Percentiles rank a stretch among this genome's conserved stretches.
Evolutionary conservation across 1,140 invertebrate genomes (phyloP).

Genomic region (Bombus breviceps): DNA sequence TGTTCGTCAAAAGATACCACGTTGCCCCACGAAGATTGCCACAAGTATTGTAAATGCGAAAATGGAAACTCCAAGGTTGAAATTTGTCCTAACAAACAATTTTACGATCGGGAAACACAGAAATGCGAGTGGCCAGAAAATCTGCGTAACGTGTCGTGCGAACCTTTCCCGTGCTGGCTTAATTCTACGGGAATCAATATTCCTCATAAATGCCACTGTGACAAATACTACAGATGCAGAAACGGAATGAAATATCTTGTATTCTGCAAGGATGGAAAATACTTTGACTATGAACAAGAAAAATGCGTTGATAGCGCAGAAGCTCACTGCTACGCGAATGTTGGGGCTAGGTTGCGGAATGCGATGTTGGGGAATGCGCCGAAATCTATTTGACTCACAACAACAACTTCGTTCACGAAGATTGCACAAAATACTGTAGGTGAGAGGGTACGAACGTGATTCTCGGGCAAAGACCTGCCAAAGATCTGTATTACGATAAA

Average conservation of each 20-base stretch:
- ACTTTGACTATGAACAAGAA: conserved; percentile 82
- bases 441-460: not conserved
- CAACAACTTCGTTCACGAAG: not conserved
- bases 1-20: not conserved
- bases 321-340: not conserved
- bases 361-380: too few species aligned
- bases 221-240: conserved; percentile 83
- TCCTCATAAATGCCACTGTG: conserved; percentile 70
- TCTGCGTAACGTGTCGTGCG: conserved; percentile 24
- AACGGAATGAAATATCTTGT: conserved; percentile 81
- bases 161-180: conserved; percentile 42
- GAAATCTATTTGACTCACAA: too few species aligned
- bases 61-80: not conserved
- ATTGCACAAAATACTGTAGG: not conserved
- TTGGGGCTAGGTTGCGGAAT: too few species aligned
- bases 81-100: conserved; percentile 76
- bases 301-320: conserved; percentile 75
- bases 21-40: conserved; percentile 2
- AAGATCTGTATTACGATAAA: not conserved
- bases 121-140: conserved; percentile 76
- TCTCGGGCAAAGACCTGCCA: too few species aligned
- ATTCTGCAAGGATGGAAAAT: conserved; percentile 78
- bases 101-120: conserved; percentile 81
- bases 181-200: conserved; percentile 78
- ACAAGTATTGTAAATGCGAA: conserved; percentile 44